Base-by-base conservation (phyloP, 2,113 vertebrate genomes). In the Micronycteris hirsuta region DNA sequence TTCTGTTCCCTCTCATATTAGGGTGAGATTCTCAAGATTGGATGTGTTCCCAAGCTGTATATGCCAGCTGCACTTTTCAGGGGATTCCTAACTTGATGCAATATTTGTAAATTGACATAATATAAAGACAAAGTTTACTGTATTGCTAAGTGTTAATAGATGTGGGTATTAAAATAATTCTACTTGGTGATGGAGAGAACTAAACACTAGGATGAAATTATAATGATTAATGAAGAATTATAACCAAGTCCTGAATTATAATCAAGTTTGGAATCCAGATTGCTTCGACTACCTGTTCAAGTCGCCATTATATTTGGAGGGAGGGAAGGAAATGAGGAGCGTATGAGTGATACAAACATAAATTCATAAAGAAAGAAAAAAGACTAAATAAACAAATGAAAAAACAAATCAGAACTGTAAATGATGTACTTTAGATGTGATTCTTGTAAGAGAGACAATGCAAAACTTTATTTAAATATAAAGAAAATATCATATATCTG, bases 261-360 rank as follows among this genome's bases (percentile, higher is more conserved):
- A 47, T n/a, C 7, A 43, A 41, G 4, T 65, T 73, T 38, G 49
- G 9, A 87, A 38, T 84, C 7, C 7, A 67, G 49, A 38, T 73
- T 20, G 20, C 10, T 73, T 63, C 7, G 4, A 24, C 2, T 91
- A 20, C 2, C 9, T 91, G 2, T 95, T 86, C 56, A 84, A 49
- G 24, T 31, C 73, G 33, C 41, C 33, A 26, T 68, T 82, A 31
- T 80, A 83, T 28, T 71, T 3, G 24, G 36, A 63, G 24, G 12
- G 3, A n/a, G 26, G 3, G 20, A 36, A 56, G 26, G 4, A 16
- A 43, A 19, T 1, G 3, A 24, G 14, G 3, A 38, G 13, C n/a
- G 11, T 70, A 7, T 17, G 28, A 80, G 36, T 43, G 7, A 31
- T 52, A 47, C 26, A 73, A 67, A 85, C 49, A 36, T n/a, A 87